phyloP scores from a whole-genome alignment of 1,140 invertebrate genomes.

The Subanguina moxae region DNA sequence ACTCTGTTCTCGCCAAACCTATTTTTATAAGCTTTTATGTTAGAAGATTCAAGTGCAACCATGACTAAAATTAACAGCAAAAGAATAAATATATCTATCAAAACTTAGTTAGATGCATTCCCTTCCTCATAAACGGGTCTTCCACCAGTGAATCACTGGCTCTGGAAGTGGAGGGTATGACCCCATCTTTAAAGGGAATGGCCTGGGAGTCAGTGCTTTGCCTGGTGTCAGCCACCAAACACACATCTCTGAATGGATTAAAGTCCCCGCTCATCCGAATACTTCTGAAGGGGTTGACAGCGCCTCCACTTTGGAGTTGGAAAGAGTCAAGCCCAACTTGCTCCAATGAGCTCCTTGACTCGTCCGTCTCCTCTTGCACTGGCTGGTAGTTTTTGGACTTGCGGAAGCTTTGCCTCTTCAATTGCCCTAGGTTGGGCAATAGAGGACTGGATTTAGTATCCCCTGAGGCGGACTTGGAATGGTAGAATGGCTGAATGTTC shows the following conservation, averaged over 20 bases:
- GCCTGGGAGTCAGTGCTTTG: not conserved
- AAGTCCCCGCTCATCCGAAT: not conserved
- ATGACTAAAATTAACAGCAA: no score
- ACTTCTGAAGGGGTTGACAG: not conserved
- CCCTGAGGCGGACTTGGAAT: not conserved
- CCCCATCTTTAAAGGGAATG: not conserved
- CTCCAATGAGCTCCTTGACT: not conserved
- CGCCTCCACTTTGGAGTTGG: not conserved
- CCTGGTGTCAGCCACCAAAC: not conserved
- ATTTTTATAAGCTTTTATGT: no score
- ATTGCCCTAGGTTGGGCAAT: not conserved
- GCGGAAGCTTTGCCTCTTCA: not conserved
- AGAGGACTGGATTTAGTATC: not conserved
- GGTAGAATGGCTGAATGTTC: not conserved
- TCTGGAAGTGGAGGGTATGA: not conserved
- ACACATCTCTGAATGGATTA: not conserved
- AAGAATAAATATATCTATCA: not conserved
- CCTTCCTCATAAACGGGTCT: not conserved
- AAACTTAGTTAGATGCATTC: not conserved
- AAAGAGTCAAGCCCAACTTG: not conserved
- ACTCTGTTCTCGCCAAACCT: no score
- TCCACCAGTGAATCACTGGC: not conserved
- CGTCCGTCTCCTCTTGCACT: not conserved
- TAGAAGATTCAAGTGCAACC: no score
- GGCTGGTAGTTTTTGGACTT: not conserved